Evolutionary conservation across 2,797 vertebrate genomes (phyloP).

Genomic region (Phrynocephalus guinanensis): DNA sequence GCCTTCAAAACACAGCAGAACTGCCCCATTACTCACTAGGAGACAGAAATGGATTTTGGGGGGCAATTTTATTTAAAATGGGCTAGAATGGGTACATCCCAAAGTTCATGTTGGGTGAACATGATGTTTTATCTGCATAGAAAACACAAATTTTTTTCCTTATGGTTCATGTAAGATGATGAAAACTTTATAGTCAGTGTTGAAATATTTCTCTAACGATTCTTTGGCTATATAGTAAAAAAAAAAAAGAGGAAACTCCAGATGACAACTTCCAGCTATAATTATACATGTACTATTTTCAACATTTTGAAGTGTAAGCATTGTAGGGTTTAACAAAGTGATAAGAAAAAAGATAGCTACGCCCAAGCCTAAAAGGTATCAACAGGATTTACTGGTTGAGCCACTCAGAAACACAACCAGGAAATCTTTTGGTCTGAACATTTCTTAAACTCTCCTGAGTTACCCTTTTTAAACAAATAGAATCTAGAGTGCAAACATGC

Average conservation of each 20-base stretch:
- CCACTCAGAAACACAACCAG: conserved; percentile 5
- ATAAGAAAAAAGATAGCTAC: conserved; percentile 37
- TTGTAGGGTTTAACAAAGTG: conserved; percentile 40
- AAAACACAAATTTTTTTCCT: conserved; percentile 1
- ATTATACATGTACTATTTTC: conserved; percentile 51
- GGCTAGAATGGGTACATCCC: no score
- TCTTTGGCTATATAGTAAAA: conserved; percentile 42
- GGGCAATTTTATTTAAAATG: no score
- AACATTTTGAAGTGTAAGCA: conserved; percentile 46
- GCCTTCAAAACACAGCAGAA: no score
- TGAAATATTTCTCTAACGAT: conserved; percentile 23
- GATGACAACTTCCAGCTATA: conserved; percentile 43
- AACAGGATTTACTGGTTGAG: conserved; percentile 47
- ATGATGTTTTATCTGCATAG: neutral
- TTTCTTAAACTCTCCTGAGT: neutral
- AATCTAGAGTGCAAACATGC: neutral
- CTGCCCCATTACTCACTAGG: no score
- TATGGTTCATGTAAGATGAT: conserved; percentile 30
- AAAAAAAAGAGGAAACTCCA: conserved; percentile 23
- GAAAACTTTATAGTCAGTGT: conserved; percentile 2
- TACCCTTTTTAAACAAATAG: neutral
- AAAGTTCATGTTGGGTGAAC: neutral
- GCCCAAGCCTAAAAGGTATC: conserved; percentile 49
- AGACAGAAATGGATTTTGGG: no score
- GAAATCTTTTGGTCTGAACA: neutral